Evolutionary conservation across 2,888 invertebrate genomes (phyloP).

Genomic region (Plebejus anna): DNA sequence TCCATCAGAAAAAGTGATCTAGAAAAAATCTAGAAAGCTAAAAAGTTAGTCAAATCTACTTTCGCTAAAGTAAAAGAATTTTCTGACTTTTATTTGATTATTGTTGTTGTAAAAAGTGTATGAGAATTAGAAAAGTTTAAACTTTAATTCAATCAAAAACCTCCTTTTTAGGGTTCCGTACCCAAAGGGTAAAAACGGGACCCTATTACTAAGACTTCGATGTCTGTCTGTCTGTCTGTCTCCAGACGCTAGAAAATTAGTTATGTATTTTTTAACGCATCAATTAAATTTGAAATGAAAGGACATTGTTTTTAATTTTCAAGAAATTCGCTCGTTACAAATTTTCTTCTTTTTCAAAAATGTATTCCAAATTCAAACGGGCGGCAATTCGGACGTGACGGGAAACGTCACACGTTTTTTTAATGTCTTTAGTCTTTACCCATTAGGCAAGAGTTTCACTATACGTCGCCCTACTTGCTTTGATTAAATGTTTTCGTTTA

Average conservation of each 20-base stretch:
- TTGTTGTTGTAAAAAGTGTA: neutral
- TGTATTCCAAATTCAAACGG: neutral
- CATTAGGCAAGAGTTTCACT: slow-evolving; percentile 23
- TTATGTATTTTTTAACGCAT: too few relatives aligned
- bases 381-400: slow-evolving; percentile 13
- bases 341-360: neutral
- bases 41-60: neutral
- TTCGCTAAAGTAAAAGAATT: neutral
- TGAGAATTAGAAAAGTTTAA: neutral
- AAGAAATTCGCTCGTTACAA: neutral
- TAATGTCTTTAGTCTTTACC: slow-evolving; percentile 12
- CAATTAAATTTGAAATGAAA: too few relatives aligned
- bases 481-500: slow-evolving; percentile 5
- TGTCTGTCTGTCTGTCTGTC: too few relatives aligned
- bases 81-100: neutral
- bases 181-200: too few relatives aligned
- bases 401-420: slow-evolving; percentile 5
- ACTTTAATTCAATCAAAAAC: neutral
- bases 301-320: too few relatives aligned
- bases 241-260: too few relatives aligned
- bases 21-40: slow-evolving; percentile 2
- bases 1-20: neutral
- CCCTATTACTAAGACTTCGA: too few relatives aligned
- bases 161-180: too few relatives aligned
- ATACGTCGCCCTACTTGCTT: slow-evolving; percentile 5